Conservation (phyloP, 2,888 invertebrate species). For the Heliconius ethilla region DNA sequence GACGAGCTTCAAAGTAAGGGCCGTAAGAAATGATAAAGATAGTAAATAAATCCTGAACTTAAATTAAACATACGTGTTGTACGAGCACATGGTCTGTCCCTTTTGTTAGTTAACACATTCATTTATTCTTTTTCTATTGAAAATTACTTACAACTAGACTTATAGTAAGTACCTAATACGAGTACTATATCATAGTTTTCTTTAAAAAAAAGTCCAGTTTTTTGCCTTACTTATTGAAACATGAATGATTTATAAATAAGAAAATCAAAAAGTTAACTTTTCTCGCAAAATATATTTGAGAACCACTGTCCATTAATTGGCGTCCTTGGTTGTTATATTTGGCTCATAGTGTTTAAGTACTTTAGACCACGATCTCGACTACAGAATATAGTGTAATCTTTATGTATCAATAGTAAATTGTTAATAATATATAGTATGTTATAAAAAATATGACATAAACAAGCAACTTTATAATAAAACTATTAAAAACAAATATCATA, state of each 20-base stretch:
- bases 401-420: neutral
- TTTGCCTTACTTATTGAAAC: no score
- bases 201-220: no score
- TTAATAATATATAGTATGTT: neutral
- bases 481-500: neutral
- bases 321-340: constrained; percentile 21
- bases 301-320: constrained; percentile 13
- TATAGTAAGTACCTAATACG: no score
- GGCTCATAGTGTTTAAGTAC: constrained; percentile 10
- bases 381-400: neutral
- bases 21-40: neutral
- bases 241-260: no score
- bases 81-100: no score
- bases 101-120: no score
- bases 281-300: neutral
- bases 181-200: no score
- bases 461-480: neutral
- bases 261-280: neutral
- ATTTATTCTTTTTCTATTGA: no score
- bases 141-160: no score
- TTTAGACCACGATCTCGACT: neutral
- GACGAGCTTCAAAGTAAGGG: neutral
- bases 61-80: no score
- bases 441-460: neutral
- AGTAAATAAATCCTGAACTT: neutral